Conservation (phyloP, 2,888 invertebrate species). For the Netelia inedita region DNA sequence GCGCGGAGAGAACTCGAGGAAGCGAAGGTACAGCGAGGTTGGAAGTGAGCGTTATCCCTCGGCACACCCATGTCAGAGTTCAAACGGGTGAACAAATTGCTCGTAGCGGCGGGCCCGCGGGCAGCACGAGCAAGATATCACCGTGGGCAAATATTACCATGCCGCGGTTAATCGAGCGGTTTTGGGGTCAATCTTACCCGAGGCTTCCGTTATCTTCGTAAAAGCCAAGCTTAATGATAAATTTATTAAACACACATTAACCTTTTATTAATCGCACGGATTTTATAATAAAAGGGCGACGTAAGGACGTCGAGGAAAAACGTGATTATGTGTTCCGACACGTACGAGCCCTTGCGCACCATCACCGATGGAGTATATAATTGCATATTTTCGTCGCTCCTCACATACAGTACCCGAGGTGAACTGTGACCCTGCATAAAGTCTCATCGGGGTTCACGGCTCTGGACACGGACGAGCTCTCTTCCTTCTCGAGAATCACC, state of each 20-base stretch:
- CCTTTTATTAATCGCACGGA: slow-evolving; percentile 9
- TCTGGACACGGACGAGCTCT: slow-evolving; percentile 31
- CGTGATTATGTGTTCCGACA: slow-evolving; percentile 21
- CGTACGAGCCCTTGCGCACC: slow-evolving; percentile 10
- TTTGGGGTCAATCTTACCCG: slow-evolving; percentile 71
- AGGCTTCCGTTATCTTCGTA: slow-evolving; percentile 61
- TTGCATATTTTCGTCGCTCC: slow-evolving; percentile 60
- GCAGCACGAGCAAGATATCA: slow-evolving; percentile 61
- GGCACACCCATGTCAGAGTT: slow-evolving; percentile 79
- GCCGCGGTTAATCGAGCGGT: slow-evolving; percentile 76
- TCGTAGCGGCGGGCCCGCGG: slow-evolving; percentile 68
- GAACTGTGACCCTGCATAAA: slow-evolving; percentile 67
- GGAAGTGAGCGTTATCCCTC: slow-evolving; percentile 68
- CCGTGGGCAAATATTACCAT: slow-evolving; percentile 73
- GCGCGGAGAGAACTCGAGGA: slow-evolving; percentile 17
- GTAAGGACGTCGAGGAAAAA: slow-evolving; percentile 4
- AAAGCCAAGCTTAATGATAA: slow-evolving; percentile 25
- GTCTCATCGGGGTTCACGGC: slow-evolving; percentile 70
- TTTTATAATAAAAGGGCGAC: neutral
- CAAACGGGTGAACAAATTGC: slow-evolving; percentile 78
- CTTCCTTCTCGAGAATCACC: slow-evolving; percentile 50
- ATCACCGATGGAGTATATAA: slow-evolving; percentile 47
- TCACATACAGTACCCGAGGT: slow-evolving; percentile 2
- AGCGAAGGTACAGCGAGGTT: neutral
- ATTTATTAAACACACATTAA: slow-evolving; percentile 40